Evolutionary conservation across 1,140 invertebrate genomes (phyloP), one percentile per base, ranked within the genome.

Genomic region (Liolophura sinensis): DNA sequence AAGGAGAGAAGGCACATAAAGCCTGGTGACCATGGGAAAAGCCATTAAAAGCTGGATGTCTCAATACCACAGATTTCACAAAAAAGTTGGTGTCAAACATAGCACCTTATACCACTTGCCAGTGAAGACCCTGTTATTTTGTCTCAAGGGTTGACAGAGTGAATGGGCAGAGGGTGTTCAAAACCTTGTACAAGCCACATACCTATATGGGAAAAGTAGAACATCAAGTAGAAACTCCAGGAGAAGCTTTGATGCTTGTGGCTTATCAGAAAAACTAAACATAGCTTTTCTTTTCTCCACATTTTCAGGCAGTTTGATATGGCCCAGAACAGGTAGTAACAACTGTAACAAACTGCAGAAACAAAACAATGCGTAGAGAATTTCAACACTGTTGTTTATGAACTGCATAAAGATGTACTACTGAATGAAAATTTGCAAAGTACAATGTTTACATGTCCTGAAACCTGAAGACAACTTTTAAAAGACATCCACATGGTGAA

Each of bases 151-250:
- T 9, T 40, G 31, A 40, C 48, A 62, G 7, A 12, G 51, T 6
- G 27, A 62, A 62, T 56, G 18, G 9, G 27, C 18, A 40, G 31
- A 40, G 31, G 31, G n/a, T n/a, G n/a, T n/a, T n/a, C n/a, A n/a
- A n/a, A 40, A 40, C 9, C 9, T 9, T 40, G 9, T 40, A 40
- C 31, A 3, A 40, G 9, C 31, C 31, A 63, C 84, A 87, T 69
- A 94, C 92, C 91, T 91, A 83, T 95, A 97, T 50, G 94, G 93
- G 27, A 96, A 82, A 5, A 96, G 81, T 4, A 97, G 80, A 31
- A 95, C 86, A 85, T 96, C 93, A 64, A 93, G 88, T 72, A 95
- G 88, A 82, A 92, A 90, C 67, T 90, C 89, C 15, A 93, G 80
- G 24, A 96, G 87, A 67, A 91, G 86, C 62, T 89, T 89, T 12